Evolutionary conservation across 2,797 vertebrate species (phyloP), one percentile per base, ranked within the genome.

Genomic region (Orientallactaga sibirica): DNA sequence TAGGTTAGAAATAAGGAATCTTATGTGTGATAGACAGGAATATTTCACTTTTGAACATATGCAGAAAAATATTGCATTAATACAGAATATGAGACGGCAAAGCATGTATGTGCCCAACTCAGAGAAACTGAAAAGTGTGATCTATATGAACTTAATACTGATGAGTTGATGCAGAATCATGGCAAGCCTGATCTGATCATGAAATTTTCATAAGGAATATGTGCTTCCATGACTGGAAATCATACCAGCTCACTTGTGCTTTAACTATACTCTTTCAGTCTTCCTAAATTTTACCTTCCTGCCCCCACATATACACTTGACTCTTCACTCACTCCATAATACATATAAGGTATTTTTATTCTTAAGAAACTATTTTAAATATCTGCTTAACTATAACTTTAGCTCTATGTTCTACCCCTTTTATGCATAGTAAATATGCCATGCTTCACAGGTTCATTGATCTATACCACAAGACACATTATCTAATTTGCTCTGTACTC

Each of bases 21-120:
- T 2, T 55, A 5, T 41, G 1, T 71, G 1, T 12, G 0, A 20
- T 62, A 12, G 0, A 2, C 18, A 24, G 2, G 2, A 1, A 48
- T 1, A 11, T 66, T 71, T 25, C 15, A 84, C 3, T 70, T 12
- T 16, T 41, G 81, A 78, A 78, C 64, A 14, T 91, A 82, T n/a
- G 85, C n/a, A 20, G 58, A 25, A 86, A 79, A 81, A 4, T 29
- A 64, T 7, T 55, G 3, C 15, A 37, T 1, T 41, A 81, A 67
- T 19, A 67, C 1, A 67, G 7, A 12, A 64, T 19, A 43, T 78
- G n/a, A n/a, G 66, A 82, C 68, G 18, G 5, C 71, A 77, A 82
- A 66, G 11, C 12, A 68, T 76, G 19, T 1, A 18, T 78, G 5
- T 76, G 0, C 1, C 18, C 18, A 68, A 25, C 12, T 48, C 12